phyloP scores from a whole-genome alignment of 2,797 vertebrate species.

The Gallinago solitaria region DNA sequence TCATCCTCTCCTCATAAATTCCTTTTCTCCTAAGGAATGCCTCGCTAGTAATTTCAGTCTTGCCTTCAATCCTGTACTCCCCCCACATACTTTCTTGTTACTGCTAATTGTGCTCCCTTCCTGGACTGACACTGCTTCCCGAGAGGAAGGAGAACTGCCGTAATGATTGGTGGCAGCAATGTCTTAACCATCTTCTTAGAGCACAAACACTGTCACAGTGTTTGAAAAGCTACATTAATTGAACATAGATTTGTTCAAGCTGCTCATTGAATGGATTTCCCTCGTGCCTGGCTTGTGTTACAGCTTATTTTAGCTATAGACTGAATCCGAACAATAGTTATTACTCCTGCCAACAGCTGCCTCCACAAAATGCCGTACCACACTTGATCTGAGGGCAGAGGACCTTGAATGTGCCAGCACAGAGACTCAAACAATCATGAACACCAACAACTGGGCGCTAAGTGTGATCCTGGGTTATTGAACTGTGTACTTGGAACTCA shows the following conservation, averaged over 20 bases:
- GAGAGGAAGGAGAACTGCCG: slow-evolving; percentile 9
- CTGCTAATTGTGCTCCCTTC: slow-evolving; percentile 59
- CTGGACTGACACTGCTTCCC: slow-evolving; percentile 57
- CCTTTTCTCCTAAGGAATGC: not conserved
- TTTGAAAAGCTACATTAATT: slow-evolving; percentile 71
- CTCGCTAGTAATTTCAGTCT: slow-evolving; percentile 1
- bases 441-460: not conserved
- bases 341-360: not conserved
- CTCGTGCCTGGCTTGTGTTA: slow-evolving; percentile 43
- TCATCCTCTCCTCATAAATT: not conserved
- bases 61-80: slow-evolving; percentile 24
- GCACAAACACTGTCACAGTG: slow-evolving; percentile 62
- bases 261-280: slow-evolving; percentile 64
- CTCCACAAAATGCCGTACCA: not conserved
- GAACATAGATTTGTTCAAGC: slow-evolving; percentile 69
- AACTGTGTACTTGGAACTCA: rapidly evolving
- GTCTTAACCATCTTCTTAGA: slow-evolving; percentile 66
- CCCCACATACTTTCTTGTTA: slow-evolving; percentile 25
- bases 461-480: not conserved
- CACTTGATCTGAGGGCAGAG: not conserved
- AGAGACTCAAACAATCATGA: not conserved
- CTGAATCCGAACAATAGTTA: not conserved
- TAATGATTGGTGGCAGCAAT: slow-evolving; percentile 68
- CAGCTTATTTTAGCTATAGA: slow-evolving; percentile 55
- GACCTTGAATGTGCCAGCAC: not conserved